Conservation (phyloP, 2,888 invertebrate genomes). For the Boloria selene region DNA sequence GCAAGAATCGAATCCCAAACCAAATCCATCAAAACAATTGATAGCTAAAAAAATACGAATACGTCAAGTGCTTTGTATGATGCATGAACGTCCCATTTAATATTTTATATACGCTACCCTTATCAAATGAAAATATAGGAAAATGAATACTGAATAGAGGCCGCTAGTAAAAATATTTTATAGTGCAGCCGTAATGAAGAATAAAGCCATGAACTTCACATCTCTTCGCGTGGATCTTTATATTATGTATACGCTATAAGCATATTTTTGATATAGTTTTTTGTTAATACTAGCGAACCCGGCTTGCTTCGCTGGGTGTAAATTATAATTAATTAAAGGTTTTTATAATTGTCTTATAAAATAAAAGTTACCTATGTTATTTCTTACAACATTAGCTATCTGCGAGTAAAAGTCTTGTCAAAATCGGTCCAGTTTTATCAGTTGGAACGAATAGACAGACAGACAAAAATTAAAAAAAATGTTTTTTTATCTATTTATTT, state of each 20-base stretch:
- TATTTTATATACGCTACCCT: conserved; percentile 14
- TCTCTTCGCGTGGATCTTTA: conserved; percentile 6
- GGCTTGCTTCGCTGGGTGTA: background rate
- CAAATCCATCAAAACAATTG: too few relatives aligned
- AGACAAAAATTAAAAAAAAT: too few relatives aligned
- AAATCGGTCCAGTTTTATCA: too few relatives aligned
- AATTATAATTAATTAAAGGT: too few relatives aligned
- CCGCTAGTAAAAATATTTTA: conserved; percentile 21
- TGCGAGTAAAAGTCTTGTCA: too few relatives aligned
- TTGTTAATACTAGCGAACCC: background rate
- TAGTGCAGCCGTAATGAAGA: conserved; percentile 17
- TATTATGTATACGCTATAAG: background rate
- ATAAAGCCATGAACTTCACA: conserved; percentile 8
- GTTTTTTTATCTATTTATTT: too few relatives aligned
- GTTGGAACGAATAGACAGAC: too few relatives aligned
- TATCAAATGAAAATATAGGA: background rate
- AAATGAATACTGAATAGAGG: conserved; percentile 18
- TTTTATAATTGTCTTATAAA: too few relatives aligned
- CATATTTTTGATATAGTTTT: background rate
- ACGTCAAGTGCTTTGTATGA: background rate
- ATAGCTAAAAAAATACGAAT: too few relatives aligned
- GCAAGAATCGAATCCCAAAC: too few relatives aligned
- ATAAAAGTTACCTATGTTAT: too few relatives aligned
- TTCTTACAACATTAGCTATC: too few relatives aligned
- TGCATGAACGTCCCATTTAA: conserved; percentile 1